Evolutionary conservation across 2,888 invertebrate genomes (phyloP).

Genomic region (Drosophila sordidula): DNA sequence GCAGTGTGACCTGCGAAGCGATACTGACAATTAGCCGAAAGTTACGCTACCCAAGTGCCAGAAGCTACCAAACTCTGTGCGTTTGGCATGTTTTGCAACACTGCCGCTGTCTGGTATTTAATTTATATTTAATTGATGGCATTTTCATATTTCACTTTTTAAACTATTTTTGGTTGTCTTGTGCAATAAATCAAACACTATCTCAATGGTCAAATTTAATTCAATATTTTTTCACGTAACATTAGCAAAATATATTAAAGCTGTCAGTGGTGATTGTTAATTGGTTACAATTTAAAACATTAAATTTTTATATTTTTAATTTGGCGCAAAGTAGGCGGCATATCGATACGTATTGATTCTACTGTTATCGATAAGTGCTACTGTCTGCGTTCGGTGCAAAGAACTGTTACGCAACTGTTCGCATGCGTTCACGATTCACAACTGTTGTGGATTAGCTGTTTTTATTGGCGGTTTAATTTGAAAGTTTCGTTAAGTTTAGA

Average conservation of each 20-base stretch:
- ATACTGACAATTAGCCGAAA: conserved; percentile 23
- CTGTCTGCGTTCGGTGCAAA: neutral
- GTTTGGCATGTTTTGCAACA: conserved; percentile 3
- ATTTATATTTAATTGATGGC: neutral
- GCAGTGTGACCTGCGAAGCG: conserved; percentile 41
- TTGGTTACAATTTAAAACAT: neutral
- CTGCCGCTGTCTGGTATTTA: conserved; percentile 5
- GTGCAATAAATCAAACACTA: no score
- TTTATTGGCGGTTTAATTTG: neutral
- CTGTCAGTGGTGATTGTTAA: no score
- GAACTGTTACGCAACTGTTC: conserved; percentile 17
- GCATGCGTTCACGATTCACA: conserved; percentile 8
- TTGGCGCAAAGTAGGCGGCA: neutral
- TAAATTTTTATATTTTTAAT: neutral
- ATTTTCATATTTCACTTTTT: no score
- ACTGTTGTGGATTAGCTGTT: neutral
- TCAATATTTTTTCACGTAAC: no score
- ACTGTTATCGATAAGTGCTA: neutral
- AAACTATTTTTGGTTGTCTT: no score
- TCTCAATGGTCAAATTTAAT: no score
- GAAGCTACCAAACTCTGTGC: neutral
- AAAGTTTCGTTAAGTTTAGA: neutral
- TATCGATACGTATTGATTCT: neutral
- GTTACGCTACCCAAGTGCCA: neutral
- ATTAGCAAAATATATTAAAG: no score